These are phyloP conservation scores for Cololabis saira DNA, from an alignment of 2,113 vertebrate genomes.

Conservation along the genomic window DNA sequence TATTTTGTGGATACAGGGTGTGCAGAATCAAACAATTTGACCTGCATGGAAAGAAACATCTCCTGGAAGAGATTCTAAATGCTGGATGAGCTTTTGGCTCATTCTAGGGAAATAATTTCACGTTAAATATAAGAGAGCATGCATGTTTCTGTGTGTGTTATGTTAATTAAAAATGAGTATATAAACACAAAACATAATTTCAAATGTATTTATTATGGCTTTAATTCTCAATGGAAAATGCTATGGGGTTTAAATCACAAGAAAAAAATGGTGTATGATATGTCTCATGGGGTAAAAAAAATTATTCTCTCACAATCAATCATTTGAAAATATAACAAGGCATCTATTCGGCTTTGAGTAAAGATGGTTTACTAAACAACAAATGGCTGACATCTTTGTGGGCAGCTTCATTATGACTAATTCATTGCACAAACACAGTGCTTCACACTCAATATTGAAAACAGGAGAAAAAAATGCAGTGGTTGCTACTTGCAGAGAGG, in stretches of 20 bases:
- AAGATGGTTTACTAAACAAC: neutral
- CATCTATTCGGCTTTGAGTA: neutral
- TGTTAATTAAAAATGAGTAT: too few relatives aligned
- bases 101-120: too few relatives aligned
- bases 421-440: slow-evolving; percentile 42
- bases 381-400: slow-evolving; percentile 35
- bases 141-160: too few relatives aligned
- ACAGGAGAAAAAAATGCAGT: slow-evolving; percentile 3
- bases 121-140: too few relatives aligned
- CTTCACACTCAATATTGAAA: slow-evolving; percentile 44
- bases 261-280: neutral
- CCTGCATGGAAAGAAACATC: too few relatives aligned
- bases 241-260: neutral
- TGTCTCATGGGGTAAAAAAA: neutral
- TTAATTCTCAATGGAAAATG: neutral
- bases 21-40: too few relatives aligned
- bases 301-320: neutral
- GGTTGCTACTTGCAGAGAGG: slow-evolving; percentile 38
- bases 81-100: too few relatives aligned
- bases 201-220: too few relatives aligned
- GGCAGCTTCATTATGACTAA: slow-evolving; percentile 48
- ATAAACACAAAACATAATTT: too few relatives aligned
- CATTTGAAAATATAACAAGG: slow-evolving; percentile 10
- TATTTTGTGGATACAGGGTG: neutral
- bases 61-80: too few relatives aligned